Conservation (phyloP, 2,888 invertebrate genomes). For the Conomelus anceps region DNA sequence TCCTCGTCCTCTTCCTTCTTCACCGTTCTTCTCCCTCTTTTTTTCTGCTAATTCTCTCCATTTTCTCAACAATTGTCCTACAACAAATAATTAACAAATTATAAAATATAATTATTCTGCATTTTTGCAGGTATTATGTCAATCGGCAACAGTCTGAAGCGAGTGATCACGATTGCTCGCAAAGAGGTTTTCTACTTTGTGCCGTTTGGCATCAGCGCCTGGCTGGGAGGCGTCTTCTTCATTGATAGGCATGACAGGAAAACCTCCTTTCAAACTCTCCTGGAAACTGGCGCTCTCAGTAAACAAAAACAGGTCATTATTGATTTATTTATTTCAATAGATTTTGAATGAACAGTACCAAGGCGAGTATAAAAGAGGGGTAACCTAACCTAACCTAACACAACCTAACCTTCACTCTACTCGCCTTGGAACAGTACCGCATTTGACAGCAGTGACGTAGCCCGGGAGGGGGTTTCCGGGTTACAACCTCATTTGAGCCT, state of each 20-base stretch:
- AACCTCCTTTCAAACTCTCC: slow-evolving; percentile 1
- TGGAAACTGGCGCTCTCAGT: neutral
- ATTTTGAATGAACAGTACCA: too few relatives aligned
- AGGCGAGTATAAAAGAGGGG: too few relatives aligned
- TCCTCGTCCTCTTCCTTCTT: too few relatives aligned
- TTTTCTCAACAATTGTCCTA: neutral
- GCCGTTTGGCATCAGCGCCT: slow-evolving; percentile 80
- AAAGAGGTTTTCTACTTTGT: slow-evolving; percentile 77
- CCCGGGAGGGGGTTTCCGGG: too few relatives aligned
- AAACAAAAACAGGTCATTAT: neutral
- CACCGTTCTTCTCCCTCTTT: too few relatives aligned
- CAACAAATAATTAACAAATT: neutral
- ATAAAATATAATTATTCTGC: neutral
- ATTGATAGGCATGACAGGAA: slow-evolving; percentile 58
- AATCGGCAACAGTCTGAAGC: slow-evolving; percentile 82
- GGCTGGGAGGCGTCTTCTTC: slow-evolving; percentile 80
- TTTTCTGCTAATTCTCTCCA: too few relatives aligned
- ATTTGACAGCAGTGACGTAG: too few relatives aligned
- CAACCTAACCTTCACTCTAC: too few relatives aligned
- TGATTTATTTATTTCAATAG: too few relatives aligned
- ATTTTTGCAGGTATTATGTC: slow-evolving; percentile 40
- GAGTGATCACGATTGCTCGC: slow-evolving; percentile 78
- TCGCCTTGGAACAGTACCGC: too few relatives aligned
- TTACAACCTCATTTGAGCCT: too few relatives aligned
- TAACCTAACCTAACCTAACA: too few relatives aligned